Base-by-base conservation (phyloP, 2,113 vertebrate genomes). In the Diglossa brunneiventris region DNA sequence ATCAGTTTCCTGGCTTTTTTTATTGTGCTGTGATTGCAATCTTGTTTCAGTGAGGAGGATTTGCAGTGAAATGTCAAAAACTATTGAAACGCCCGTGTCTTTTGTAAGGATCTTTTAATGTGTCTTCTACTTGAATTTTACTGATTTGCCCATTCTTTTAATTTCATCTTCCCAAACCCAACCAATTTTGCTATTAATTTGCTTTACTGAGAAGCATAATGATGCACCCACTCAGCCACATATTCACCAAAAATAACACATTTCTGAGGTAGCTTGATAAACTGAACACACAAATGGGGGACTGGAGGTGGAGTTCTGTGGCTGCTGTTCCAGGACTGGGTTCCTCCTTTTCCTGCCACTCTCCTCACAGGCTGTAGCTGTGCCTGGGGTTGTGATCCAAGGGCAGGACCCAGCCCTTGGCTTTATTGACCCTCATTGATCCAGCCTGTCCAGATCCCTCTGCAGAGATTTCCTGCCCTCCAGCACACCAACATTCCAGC, bases 401-500 rank as follows among this genome's bases (percentile, higher is more conserved):
- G 26, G 55, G 16, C 47, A 76, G n/a, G 6, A 53, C 20, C 24
- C 27, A 42, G 13, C 68, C 7, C 41, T 44, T 23, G 68, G 11
- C 27, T 37, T 28, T 37, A 27, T 2, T 67, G 37, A 11, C 9
- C 19, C 46, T 44, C 37, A 23, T 47, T 0, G 7, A 21, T 55
- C 4, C 69, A 61, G 17, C 16, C 52, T 39, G 33, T 28, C 13
- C 87, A 61, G 19, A 12, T 41, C 12, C 55, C 21, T 35, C 17
- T 75, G 78, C 62, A 62, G 63, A 62, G 55, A 42, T 15, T 74
- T n/a, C 15, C 44, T 82, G 52, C 61, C 33, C 20, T 41, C 12
- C 55, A n/a, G 39, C 46, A 41, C 39, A 5, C 26, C 0, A 0
- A 11, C 21, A 31, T 39, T 61, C 8, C 63, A 27, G 21, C 63